A percentile compares a stretch with the other conserved stretches of the same genome.
phyloP scores from a whole-genome alignment of 2,888 invertebrate species.

The Dolichomitus sp. region DNA sequence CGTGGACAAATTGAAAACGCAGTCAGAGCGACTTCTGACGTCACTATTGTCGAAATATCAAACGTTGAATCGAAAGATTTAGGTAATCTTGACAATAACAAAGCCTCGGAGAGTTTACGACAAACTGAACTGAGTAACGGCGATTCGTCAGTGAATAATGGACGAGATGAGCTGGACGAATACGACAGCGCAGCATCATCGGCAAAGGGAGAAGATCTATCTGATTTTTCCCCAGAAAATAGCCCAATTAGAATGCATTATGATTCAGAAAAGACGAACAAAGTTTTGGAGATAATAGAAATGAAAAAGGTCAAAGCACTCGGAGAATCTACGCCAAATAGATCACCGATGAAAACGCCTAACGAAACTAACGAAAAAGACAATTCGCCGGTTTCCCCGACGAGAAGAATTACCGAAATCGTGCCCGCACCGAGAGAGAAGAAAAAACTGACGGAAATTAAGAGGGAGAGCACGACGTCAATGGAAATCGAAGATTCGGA shows the following conservation, averaged over 20 bases:
- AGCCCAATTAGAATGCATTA: constrained; percentile 21
- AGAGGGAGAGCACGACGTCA: constrained; percentile 34
- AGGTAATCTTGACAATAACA: constrained; percentile 24
- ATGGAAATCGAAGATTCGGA: constrained; percentile 53
- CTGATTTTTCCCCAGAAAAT: constrained; percentile 4
- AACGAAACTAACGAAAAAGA: neutral
- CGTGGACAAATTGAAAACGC: constrained; percentile 38
- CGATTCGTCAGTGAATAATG: constrained; percentile 33
- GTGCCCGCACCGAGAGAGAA: constrained; percentile 56
- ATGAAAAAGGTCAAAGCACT: constrained; percentile 78
- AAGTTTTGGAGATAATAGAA: constrained; percentile 81
- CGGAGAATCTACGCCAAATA: constrained; percentile 57
- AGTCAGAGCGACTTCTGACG: neutral
- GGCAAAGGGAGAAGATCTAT: constrained; percentile 35
- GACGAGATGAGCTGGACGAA: constrained; percentile 21
- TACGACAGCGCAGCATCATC: constrained; percentile 29
- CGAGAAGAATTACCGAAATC: neutral
- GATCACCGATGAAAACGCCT: constrained; percentile 24
- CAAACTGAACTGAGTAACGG: constrained; percentile 39
- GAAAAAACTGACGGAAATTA: constrained; percentile 35
- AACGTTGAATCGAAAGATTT: constrained; percentile 44
- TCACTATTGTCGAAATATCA: constrained; percentile 43
- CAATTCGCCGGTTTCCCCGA: constrained; percentile 15
- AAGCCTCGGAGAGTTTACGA: constrained; percentile 11
- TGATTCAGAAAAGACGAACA: constrained; percentile 71